Percentiles rank a stretch among this genome's conserved stretches.
phyloP scores from a whole-genome alignment of 2,797 vertebrate genomes.

The Poeciliopsis turneri region DNA sequence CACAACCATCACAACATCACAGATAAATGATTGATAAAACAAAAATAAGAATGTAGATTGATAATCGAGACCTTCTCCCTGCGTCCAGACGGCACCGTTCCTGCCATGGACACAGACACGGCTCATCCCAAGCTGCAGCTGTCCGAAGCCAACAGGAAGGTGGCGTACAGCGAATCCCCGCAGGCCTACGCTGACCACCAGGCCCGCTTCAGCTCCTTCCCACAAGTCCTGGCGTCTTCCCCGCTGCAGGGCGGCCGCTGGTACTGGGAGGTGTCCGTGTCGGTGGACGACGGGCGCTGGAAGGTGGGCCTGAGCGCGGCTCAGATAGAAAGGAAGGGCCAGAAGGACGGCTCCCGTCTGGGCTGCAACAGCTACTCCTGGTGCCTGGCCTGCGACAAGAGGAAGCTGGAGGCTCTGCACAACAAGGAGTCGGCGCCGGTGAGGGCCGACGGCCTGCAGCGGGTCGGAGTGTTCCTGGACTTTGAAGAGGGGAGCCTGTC shows the following conservation, averaged over 20 bases:
- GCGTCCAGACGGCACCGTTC: constrained; percentile 76
- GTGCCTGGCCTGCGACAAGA: constrained; percentile 79
- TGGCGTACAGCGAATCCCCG: constrained; percentile 73
- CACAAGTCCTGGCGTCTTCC: constrained; percentile 76
- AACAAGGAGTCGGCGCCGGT: constrained; percentile 71
- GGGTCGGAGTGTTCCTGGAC: constrained; percentile 79
- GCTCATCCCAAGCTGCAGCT: constrained; percentile 81
- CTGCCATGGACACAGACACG: constrained; percentile 77
- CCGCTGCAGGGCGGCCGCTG: constrained; percentile 64
- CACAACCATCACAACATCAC: no score
- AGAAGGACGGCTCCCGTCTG: constrained; percentile 77
- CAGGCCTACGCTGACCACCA: constrained; percentile 71
- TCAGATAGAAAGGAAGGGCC: constrained; percentile 81
- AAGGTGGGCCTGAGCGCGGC: constrained; percentile 79
- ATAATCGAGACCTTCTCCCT: neutral
- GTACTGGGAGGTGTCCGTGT: constrained; percentile 80
- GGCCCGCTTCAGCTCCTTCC: constrained; percentile 80
- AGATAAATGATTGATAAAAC: no score
- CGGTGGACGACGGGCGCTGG: constrained; percentile 72
- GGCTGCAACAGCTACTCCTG: constrained; percentile 82
- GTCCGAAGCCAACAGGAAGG: constrained; percentile 71
- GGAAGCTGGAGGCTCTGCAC: constrained; percentile 78
- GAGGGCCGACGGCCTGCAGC: constrained; percentile 56
- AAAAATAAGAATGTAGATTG: no score
- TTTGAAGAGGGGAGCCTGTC: constrained; percentile 78